These are phyloP conservation scores for Caenorhabditis latens DNA, from an alignment of 1,140 invertebrate species.

Conservation along the genomic window DNA sequence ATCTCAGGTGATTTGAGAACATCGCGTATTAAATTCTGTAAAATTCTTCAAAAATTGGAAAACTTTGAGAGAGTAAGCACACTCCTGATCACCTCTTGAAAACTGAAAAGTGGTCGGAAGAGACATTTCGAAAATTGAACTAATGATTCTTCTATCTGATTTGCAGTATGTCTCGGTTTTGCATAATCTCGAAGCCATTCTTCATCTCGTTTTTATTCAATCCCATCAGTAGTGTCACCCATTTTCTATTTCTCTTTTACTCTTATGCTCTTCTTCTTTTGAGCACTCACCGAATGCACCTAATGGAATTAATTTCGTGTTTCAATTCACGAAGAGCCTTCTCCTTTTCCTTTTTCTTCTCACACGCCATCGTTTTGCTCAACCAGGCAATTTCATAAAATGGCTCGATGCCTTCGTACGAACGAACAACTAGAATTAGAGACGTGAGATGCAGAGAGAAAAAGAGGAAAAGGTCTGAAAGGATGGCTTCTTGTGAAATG, in stretches of 20 bases:
- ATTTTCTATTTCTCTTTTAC: background rate
- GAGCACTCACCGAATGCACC: slow-evolving; percentile 28
- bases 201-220: background rate
- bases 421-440: background rate
- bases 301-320: slow-evolving; percentile 55
- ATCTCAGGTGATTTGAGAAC: too few species aligned
- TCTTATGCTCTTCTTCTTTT: background rate
- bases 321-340: slow-evolving; percentile 23
- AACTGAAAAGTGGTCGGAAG: too few species aligned
- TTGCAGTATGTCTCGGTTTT: background rate
- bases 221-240: background rate
- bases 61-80: too few species aligned
- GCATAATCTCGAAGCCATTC: slow-evolving; percentile 8
- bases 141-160: too few species aligned
- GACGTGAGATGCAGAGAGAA: background rate
- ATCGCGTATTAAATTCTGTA: too few species aligned
- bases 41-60: too few species aligned
- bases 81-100: too few species aligned
- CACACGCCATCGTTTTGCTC: slow-evolving; percentile 19
- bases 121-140: too few species aligned
- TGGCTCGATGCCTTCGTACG: background rate
- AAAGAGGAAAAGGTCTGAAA: background rate
- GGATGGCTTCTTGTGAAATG: background rate
- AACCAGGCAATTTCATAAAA: slow-evolving; percentile 22
- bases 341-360: background rate